Evolutionary conservation across 2,113 vertebrate genomes (phyloP), one percentile per base, ranked within the genome.

Genomic region (Grus americana): DNA sequence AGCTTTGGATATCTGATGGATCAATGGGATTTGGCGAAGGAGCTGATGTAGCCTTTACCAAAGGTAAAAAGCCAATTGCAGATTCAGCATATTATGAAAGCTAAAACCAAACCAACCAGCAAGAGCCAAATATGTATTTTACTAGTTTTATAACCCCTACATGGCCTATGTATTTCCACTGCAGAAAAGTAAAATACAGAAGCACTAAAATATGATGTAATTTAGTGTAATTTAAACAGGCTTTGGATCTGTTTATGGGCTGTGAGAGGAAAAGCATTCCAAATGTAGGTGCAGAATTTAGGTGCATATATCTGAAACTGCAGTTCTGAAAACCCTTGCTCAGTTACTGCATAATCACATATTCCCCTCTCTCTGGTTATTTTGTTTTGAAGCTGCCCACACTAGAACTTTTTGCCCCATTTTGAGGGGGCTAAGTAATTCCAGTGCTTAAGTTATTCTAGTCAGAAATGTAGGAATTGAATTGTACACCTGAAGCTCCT

Each of bases 1-100:
- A 99, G 70, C 79, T 99, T 62, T 99, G 98, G 98, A 68, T 99
- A 63, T 99, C 98, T 14, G 98, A 99, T 16, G 98, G 98, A 57
- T 99, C 98, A 80, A 96, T 98, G 98, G 98, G 98, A 85, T 99
- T 99, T 62, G 98, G 98, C 50, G 98, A 98, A 93, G 98, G 98
- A 61, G 96, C 98, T 6, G 98, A 99, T 74, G 89, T 97, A 55
- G 97, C 98, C 42, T 99, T 99, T 95, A 97, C 98, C 67, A 98
- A 99, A 79, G 98, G 98, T 99, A 97, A 79, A 57, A 55, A 24
- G 40, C 75, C 44, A 47, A 30, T 66, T 66, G 38, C 36, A 42
- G 4, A 1, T 74, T 62, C 38, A 55, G 19, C 30, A 1, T 62
- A 12, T 82, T 55, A 54, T 16, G 52, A 52, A 76, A 34, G 52